Evolutionary conservation across 2,797 vertebrate genomes (phyloP).

Genomic region (Mastacembelus armatus): DNA sequence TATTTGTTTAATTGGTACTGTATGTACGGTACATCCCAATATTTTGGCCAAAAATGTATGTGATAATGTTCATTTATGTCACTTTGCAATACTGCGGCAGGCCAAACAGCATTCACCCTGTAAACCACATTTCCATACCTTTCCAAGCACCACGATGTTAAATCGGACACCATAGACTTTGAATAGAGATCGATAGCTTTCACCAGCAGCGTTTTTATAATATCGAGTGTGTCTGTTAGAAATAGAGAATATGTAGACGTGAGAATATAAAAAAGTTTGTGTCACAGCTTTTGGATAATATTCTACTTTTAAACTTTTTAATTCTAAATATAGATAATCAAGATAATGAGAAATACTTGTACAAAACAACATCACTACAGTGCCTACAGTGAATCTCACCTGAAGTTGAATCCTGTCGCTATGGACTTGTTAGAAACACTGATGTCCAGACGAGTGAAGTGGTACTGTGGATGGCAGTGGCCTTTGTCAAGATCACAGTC

Average conservation of each 20-base stretch:
- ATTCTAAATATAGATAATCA: not conserved
- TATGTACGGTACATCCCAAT: too few species aligned
- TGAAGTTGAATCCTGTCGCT: conserved; percentile 91
- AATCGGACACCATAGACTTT: conserved; percentile 93
- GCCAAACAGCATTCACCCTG: too few species aligned
- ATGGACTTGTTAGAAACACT: conserved; percentile 73
- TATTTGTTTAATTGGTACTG: too few species aligned
- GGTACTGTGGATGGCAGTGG: conserved; percentile 88
- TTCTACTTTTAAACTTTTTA: not conserved
- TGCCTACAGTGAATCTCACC: conserved; percentile 76
- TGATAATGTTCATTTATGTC: too few species aligned
- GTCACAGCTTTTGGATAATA: not conserved
- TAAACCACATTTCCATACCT: conserved; percentile 81
- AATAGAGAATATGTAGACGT: not conserved
- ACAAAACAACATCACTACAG: too few species aligned
- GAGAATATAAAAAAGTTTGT: not conserved
- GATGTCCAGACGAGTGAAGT: conserved; percentile 88
- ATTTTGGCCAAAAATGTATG: too few species aligned
- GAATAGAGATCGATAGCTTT: conserved; percentile 84
- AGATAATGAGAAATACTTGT: not conserved
- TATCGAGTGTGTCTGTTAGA: conserved; percentile 87
- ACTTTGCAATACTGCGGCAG: too few species aligned
- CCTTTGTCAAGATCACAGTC: conserved; percentile 92
- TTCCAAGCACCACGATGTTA: conserved; percentile 90
- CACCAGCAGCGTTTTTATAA: conserved; percentile 81